phyloP scores from a whole-genome alignment of 1,140 invertebrate species.

The Cotesia typhae region DNA sequence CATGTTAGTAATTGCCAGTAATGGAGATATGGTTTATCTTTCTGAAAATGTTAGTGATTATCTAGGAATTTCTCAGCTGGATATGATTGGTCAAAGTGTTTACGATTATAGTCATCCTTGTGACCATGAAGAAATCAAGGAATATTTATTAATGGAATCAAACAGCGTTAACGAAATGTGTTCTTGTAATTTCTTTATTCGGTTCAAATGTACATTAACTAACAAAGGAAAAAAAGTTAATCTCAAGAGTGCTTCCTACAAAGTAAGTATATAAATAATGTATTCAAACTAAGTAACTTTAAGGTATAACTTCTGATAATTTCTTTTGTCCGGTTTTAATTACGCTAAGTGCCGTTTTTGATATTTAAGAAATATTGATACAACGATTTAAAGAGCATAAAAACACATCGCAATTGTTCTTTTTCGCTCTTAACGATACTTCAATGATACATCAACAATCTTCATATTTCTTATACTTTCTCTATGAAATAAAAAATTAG shows the following conservation, averaged over 20 bases:
- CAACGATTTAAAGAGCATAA: no score
- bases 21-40: slow-evolving; percentile 90
- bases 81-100: slow-evolving; percentile 92
- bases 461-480: no score
- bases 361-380: no score
- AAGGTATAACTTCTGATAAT: no score
- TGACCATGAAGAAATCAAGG: slow-evolving; percentile 91
- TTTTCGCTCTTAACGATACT: no score
- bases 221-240: slow-evolving; percentile 91
- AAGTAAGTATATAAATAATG: slow-evolving; percentile 70
- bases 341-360: no score
- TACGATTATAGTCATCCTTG: slow-evolving; percentile 95
- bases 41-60: slow-evolving; percentile 91
- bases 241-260: slow-evolving; percentile 91
- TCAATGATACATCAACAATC: no score
- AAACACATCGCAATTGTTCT: no score
- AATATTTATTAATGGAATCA: slow-evolving; percentile 74
- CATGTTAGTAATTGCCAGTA: slow-evolving; percentile 82
- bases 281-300: no score
- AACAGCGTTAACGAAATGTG: slow-evolving; percentile 56
- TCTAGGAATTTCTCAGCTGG: slow-evolving; percentile 91
- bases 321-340: no score
- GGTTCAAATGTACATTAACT: slow-evolving; percentile 91
- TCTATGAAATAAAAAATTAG: no score
- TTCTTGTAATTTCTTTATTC: slow-evolving; percentile 76